These are phyloP conservation scores for Byasa hedistus DNA, from an alignment of 2,888 invertebrate genomes.

Conservation along the genomic window DNA sequence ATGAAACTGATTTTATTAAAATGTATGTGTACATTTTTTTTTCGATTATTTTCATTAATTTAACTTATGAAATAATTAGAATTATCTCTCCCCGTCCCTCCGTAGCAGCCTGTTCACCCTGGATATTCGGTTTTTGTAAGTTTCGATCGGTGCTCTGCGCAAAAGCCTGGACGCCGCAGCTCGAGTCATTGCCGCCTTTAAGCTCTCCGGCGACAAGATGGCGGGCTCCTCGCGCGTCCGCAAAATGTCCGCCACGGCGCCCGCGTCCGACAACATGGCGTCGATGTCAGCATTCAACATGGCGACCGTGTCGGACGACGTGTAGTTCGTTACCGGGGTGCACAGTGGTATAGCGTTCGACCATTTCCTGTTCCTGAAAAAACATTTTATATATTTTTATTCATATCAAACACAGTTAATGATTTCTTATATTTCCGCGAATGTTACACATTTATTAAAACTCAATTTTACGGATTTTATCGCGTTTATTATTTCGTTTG, in stretches of 20 bases:
- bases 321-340: constrained; percentile 66
- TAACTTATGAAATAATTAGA: constrained; percentile 34
- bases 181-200: constrained; percentile 67
- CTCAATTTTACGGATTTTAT: too few species aligned
- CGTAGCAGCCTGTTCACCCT: constrained; percentile 66
- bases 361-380: constrained; percentile 88
- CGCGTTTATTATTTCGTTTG: too few species aligned
- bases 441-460: too few species aligned
- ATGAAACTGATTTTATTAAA: too few species aligned
- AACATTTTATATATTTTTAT: neutral
- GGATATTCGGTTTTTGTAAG: constrained; percentile 65
- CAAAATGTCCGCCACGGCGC: constrained; percentile 56
- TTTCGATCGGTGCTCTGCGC: constrained; percentile 61
- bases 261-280: constrained; percentile 70
- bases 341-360: constrained; percentile 91
- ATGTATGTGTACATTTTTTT: too few species aligned
- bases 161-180: constrained; percentile 61
- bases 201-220: constrained; percentile 67
- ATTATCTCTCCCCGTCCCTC: constrained; percentile 70
- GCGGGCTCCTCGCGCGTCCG: constrained; percentile 69
- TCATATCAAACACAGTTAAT: too few species aligned
- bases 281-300: constrained; percentile 70
- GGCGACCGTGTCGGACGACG: constrained; percentile 60
- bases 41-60: too few species aligned
- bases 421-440: too few species aligned